phyloP scores from a whole-genome alignment of 2,888 invertebrate species.

The Pristionchus entomophagus region DNA sequence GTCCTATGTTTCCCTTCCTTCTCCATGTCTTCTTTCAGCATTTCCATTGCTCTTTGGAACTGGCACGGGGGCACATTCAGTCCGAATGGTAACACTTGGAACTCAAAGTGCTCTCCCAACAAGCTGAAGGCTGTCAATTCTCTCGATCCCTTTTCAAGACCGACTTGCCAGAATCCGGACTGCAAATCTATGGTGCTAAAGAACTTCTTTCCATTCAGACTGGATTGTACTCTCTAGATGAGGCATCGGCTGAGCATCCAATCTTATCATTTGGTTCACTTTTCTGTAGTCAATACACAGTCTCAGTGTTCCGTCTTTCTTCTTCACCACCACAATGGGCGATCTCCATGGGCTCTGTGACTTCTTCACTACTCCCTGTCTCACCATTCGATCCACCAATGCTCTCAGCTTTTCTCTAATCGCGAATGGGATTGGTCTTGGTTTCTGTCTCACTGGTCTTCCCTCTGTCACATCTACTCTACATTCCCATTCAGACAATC shows the following conservation, averaged over 20 bases:
- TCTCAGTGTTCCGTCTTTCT: conserved; percentile 58
- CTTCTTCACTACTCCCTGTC: conserved; percentile 44
- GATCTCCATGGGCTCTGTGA: conserved; percentile 46
- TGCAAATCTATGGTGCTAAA: conserved; percentile 60
- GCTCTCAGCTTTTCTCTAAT: conserved; percentile 19
- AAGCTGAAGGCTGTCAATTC: conserved; percentile 64
- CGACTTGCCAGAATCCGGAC: conserved; percentile 64
- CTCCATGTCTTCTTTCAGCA: conserved; percentile 53
- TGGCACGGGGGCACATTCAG: conserved; percentile 62
- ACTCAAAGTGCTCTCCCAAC: conserved; percentile 60
- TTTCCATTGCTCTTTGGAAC: conserved; percentile 64
- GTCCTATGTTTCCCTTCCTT: not conserved
- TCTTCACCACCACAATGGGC: conserved; percentile 54
- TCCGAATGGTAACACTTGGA: conserved; percentile 65
- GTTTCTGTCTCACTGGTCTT: not conserved
- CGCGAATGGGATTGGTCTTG: conserved; percentile 48
- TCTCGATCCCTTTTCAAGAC: conserved; percentile 53
- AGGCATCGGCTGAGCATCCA: conserved; percentile 62
- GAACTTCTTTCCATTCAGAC: conserved; percentile 48
- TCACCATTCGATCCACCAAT: conserved; percentile 47
- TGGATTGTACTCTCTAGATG: conserved; percentile 56
- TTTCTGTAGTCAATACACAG: conserved; percentile 63
- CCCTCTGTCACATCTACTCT: too few species aligned
- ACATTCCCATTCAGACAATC: too few species aligned
- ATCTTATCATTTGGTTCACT: conserved; percentile 54